phyloP scores from a whole-genome alignment of 2,797 vertebrate species.

The Chloroceryle amazona region DNA sequence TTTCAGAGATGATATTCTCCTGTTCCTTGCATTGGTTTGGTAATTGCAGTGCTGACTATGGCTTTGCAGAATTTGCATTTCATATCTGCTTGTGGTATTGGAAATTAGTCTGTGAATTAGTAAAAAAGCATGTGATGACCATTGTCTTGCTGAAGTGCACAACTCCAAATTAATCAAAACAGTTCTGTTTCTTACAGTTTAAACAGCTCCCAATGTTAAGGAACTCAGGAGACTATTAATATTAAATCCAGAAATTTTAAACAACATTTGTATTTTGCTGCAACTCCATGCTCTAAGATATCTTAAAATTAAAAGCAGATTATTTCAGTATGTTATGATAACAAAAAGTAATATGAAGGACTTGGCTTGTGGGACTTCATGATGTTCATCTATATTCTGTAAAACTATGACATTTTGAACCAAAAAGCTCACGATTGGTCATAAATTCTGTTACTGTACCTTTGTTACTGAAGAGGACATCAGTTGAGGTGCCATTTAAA shows the following conservation, averaged over 20 bases:
- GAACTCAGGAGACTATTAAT: not conserved
- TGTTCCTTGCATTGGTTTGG: not conserved
- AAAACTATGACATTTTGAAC: not conserved
- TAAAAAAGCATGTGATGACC: not conserved
- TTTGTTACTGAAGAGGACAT: not conserved
- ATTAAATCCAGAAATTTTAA: not conserved
- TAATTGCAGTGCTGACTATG: accelerated
- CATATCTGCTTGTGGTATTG: not conserved
- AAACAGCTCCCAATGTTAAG: not conserved
- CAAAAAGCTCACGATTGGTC: not conserved
- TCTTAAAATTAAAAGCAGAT: not conserved
- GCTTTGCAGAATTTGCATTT: not conserved
- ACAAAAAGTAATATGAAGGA: not conserved
- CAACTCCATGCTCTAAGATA: not conserved
- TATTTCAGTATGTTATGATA: not conserved
- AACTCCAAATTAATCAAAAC: not conserved
- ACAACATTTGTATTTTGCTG: not conserved
- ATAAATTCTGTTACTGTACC: not conserved
- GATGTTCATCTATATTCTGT: not conserved
- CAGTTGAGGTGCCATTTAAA: not conserved
- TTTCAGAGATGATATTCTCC: not conserved
- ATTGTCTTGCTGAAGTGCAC: not conserved
- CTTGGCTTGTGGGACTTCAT: not conserved
- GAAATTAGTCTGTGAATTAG: not conserved
- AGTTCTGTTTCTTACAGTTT: not conserved